Evolutionary conservation across 2,797 vertebrate species (phyloP).

Genomic region (Vipera ursinii): DNA sequence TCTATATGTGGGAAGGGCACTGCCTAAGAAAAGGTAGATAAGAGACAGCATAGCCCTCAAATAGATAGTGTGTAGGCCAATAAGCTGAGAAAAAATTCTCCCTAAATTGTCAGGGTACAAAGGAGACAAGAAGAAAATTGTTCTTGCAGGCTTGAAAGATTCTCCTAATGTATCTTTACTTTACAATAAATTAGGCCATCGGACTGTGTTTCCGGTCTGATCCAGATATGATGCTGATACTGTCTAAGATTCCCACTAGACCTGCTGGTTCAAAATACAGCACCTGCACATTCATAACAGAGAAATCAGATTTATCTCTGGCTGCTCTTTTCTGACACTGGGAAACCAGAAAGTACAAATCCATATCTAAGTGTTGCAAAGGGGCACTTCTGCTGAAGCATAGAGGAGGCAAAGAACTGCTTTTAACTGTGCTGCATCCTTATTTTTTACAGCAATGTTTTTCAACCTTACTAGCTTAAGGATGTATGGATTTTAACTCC

Average conservation of each 20-base stretch:
- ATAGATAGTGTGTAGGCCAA: background rate
- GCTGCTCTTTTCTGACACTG: background rate
- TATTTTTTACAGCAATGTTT: background rate
- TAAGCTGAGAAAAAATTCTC: background rate
- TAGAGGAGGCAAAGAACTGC: background rate
- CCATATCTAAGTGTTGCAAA: background rate
- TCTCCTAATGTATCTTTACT: background rate
- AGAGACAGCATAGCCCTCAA: background rate
- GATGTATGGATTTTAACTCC: background rate
- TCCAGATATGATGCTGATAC: background rate
- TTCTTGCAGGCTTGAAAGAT: background rate
- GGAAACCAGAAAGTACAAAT: background rate
- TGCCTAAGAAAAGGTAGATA: background rate
- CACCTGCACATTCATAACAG: background rate
- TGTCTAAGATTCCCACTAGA: too few relatives aligned
- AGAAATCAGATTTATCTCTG: background rate
- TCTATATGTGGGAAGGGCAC: background rate
- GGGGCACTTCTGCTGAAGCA: background rate
- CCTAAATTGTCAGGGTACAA: background rate
- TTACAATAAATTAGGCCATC: too few relatives aligned
- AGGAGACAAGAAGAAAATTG: background rate
- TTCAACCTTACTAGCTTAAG: background rate
- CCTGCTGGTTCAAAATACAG: too few relatives aligned
- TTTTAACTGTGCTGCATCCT: background rate
- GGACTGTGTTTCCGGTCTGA: background rate